A percentile compares a stretch with the other conserved stretches of the same genome.
Evolutionary conservation across 2,888 invertebrate genomes (phyloP).

Genomic region (Diarsia mendica): DNA sequence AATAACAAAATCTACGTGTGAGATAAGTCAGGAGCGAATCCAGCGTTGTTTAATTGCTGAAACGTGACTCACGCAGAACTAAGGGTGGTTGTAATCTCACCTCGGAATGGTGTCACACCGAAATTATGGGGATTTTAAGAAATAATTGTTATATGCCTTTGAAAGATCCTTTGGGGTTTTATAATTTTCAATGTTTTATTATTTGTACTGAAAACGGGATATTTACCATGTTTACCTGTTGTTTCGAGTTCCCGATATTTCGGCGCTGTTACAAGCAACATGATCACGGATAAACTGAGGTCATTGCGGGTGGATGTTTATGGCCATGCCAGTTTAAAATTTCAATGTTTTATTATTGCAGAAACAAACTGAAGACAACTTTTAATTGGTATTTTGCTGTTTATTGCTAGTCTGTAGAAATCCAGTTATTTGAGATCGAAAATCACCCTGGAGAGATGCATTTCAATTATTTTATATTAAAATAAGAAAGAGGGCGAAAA

Average conservation of each 20-base stretch:
- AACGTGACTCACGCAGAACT: conserved; percentile 47
- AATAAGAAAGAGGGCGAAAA: background rate
- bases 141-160: conserved; percentile 1
- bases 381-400: too few species aligned
- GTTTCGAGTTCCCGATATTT: too few species aligned
- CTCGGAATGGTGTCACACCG: conserved; percentile 5
- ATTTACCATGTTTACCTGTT: too few species aligned
- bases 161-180: too few species aligned
- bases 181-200: too few species aligned
- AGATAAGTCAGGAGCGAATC: conserved; percentile 37
- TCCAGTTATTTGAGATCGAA: background rate
- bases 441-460: background rate
- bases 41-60: conserved; percentile 54
- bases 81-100: conserved; percentile 24
- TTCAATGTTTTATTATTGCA: too few species aligned
- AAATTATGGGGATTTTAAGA: conserved; percentile 6
- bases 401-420: too few species aligned
- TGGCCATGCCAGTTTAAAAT: too few species aligned
- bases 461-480: background rate
- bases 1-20: conserved; percentile 9
- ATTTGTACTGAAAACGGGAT: too few species aligned
- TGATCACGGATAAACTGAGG: too few species aligned
- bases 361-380: background rate
- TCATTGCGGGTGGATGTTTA: too few species aligned
- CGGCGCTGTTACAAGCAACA: too few species aligned